phyloP scores from a whole-genome alignment of 1,140 invertebrate species.

The Drosophila suzukii region DNA sequence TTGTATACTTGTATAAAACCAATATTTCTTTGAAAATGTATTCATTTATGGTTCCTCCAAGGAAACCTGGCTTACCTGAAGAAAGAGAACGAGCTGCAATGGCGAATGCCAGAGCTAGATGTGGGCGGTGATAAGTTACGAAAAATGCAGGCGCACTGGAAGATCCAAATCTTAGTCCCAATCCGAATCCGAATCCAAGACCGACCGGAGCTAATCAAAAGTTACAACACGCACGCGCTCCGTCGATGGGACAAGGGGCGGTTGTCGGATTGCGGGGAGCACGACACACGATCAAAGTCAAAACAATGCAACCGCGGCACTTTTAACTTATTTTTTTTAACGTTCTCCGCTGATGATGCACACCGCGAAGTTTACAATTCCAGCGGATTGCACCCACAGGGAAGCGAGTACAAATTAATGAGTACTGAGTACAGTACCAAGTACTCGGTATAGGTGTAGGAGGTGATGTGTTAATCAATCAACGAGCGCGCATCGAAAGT shows the following conservation, averaged over 20 bases:
- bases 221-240: slow-evolving; percentile 78
- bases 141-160: slow-evolving; percentile 51
- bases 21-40: no score
- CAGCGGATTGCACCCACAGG: slow-evolving; percentile 38
- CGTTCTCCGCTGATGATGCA: slow-evolving; percentile 48
- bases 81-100: slow-evolving; percentile 29
- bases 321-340: slow-evolving; percentile 63
- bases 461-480: slow-evolving; percentile 74
- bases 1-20: not conserved
- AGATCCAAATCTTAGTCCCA: slow-evolving; percentile 45
- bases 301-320: slow-evolving; percentile 72
- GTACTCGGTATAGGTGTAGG: slow-evolving; percentile 22
- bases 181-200: slow-evolving; percentile 24
- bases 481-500: slow-evolving; percentile 55
- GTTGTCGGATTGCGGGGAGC: slow-evolving; percentile 1
- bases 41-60: slow-evolving; percentile 3
- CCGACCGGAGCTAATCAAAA: slow-evolving; percentile 67
- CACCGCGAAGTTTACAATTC: slow-evolving; percentile 40
- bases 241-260: slow-evolving; percentile 1
- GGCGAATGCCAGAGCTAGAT: slow-evolving; percentile 50
- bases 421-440: not conserved
- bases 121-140: slow-evolving; percentile 74
- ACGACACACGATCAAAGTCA: slow-evolving; percentile 69
- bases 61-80: slow-evolving; percentile 56
- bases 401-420: not conserved